Conservation (phyloP, 2,888 invertebrate species). For the Drosophila bunnanda region DNA sequence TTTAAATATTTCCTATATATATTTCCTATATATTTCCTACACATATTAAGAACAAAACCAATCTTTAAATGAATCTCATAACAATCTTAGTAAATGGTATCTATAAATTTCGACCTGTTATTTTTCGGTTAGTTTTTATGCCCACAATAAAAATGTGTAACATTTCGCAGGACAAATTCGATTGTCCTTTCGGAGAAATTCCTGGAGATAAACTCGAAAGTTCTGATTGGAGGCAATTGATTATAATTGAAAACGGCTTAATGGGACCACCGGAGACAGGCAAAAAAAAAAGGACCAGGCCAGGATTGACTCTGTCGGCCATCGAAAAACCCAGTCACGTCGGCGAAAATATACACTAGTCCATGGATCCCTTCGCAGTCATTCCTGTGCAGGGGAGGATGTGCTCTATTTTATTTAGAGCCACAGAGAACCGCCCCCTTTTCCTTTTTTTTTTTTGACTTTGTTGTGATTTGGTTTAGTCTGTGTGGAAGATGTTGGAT, state of each 20-base stretch:
- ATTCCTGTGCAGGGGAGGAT: slow-evolving; percentile 43
- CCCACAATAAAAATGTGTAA: slow-evolving; percentile 17
- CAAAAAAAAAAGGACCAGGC: slow-evolving; percentile 17
- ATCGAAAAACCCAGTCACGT: slow-evolving; percentile 76
- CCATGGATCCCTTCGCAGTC: slow-evolving; percentile 14
- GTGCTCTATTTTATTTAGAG: slow-evolving; percentile 68
- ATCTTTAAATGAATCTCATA: neutral
- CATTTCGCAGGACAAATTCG: slow-evolving; percentile 9
- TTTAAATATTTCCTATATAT: too few relatives aligned
- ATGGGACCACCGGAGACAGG: slow-evolving; percentile 54
- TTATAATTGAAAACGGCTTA: slow-evolving; percentile 74
- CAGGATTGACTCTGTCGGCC: slow-evolving; percentile 63
- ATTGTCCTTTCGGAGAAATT: slow-evolving; percentile 3
- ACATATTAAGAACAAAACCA: too few relatives aligned
- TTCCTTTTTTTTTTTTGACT: slow-evolving; percentile 45
- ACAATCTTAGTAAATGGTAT: neutral
- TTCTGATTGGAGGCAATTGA: slow-evolving; percentile 71
- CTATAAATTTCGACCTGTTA: slow-evolving; percentile 10
- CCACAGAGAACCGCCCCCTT: slow-evolving; percentile 50
- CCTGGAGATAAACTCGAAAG: slow-evolving; percentile 17
- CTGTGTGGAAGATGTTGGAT: slow-evolving; percentile 26
- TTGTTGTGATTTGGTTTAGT: slow-evolving; percentile 72
- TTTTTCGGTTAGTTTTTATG: slow-evolving; percentile 10
- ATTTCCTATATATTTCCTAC: neutral
- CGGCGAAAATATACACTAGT: slow-evolving; percentile 58